Base-by-base conservation (phyloP, 1,140 invertebrate genomes). In the Chrysopa pallens region DNA sequence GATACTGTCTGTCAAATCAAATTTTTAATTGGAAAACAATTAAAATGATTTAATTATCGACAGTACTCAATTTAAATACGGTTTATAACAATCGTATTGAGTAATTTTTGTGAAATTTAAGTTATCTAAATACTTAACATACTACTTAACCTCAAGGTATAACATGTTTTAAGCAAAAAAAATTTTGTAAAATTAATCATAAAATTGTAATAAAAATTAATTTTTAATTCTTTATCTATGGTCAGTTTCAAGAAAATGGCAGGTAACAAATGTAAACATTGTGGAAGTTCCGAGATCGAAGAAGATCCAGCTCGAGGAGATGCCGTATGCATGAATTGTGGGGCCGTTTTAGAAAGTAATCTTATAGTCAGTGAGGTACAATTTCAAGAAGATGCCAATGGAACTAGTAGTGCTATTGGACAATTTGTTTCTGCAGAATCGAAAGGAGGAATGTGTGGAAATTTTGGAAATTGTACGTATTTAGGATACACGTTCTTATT, bases 311-410 rank as follows among this genome's bases (percentile, higher is more conserved):
- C 82, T 29, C 67, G 91, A 55, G 94, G 92, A 38, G 90, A 96
- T 75, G 84, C 88, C 33, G 89, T 96, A 0, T 98, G 95, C 66
- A 96, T 84, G 29, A 80, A 81, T 52, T 98, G 95, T 70, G 95
- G 94, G 36, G 80, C 84, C 29, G 94, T 98, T 3, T 60, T 98
- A 4, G 93, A 97, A 59, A 91, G 96, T 52, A 90, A 86, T 52
- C 80, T 92, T 39, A 98, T 98, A 56, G 91, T 98, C 17, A 87
- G 86, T 4, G 93, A 98, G 62, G 78, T 95, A 40, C 86, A 94
- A 58, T 98, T 96, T 59, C 82, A 92, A 61, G 94, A 98, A 63
- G 82, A 84, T 59, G 76, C 84, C 13, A 78, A 83, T 59, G 94
- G 93, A 13, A 83, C 82, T 38, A 73, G 80, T 38, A 84, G 80